phyloP scores from a whole-genome alignment of 2,888 invertebrate species.

The Actias luna region DNA sequence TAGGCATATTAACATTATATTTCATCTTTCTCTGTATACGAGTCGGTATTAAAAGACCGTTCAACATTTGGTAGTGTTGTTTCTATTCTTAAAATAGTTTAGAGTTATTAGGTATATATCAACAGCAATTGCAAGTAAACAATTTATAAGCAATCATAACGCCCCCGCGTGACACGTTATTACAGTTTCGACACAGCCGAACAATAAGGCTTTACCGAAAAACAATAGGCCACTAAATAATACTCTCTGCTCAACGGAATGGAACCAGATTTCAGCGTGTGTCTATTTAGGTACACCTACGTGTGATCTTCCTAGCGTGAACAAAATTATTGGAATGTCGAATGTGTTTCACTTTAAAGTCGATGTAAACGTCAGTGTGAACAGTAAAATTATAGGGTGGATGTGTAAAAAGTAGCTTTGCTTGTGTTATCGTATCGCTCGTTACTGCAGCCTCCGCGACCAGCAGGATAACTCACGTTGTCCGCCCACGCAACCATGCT shows the following conservation, averaged over 20 bases:
- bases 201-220: slow-evolving; percentile 48
- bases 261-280: slow-evolving; percentile 51
- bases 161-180: slow-evolving; percentile 14
- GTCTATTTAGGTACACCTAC: slow-evolving; percentile 62
- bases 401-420: slow-evolving; percentile 1
- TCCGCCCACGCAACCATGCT: slow-evolving; percentile 57
- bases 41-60: background rate
- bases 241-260: slow-evolving; percentile 48
- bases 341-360: slow-evolving; percentile 9
- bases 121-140: slow-evolving; percentile 7
- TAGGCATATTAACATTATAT: background rate
- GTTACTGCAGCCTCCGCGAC: slow-evolving; percentile 41
- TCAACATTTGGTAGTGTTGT: background rate
- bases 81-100: background rate
- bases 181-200: slow-evolving; percentile 32
- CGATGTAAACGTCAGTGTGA: slow-evolving; percentile 4
- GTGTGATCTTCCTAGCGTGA: slow-evolving; percentile 24
- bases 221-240: slow-evolving; percentile 57
- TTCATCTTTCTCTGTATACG: background rate
- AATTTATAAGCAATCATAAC: slow-evolving; percentile 12
- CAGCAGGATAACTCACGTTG: slow-evolving; percentile 50
- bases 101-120: background rate
- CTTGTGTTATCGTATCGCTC: slow-evolving; percentile 32
- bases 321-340: slow-evolving; percentile 8
- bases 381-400: slow-evolving; percentile 5